These are phyloP conservation scores for Drosophila sucinea DNA, from an alignment of 1,140 invertebrate genomes.

Conservation along the genomic window DNA sequence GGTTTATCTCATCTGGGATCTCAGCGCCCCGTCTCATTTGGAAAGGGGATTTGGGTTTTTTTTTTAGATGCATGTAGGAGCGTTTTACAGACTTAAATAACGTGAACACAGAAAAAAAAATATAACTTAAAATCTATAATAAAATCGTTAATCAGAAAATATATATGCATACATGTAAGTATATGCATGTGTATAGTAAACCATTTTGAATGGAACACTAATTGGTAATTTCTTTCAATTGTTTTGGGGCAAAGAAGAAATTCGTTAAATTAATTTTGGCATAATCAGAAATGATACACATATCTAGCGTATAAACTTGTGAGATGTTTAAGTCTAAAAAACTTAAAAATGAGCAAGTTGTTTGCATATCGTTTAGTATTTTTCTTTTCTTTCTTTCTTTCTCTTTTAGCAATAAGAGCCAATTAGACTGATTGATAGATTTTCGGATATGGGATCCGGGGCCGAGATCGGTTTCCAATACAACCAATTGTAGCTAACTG, in stretches of 20 bases:
- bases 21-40: neutral
- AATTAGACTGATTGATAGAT: slow-evolving; percentile 86
- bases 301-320: neutral
- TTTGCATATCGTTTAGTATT: slow-evolving; percentile 8
- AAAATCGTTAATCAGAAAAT: neutral
- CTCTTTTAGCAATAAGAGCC: slow-evolving; percentile 86
- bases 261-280: neutral
- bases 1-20: neutral
- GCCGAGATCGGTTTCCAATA: slow-evolving; percentile 89
- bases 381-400: neutral
- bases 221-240: neutral
- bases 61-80: neutral
- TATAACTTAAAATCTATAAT: neutral
- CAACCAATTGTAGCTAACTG: slow-evolving; percentile 92
- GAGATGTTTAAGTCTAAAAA: neutral
- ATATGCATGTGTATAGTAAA: neutral
- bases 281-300: neutral
- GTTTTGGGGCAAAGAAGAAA: neutral
- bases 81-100: no score
- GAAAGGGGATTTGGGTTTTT: neutral
- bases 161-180: neutral
- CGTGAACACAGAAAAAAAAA: neutral
- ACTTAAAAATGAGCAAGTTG: slow-evolving; percentile 24
- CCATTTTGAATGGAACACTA: neutral
- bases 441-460: slow-evolving; percentile 84